phyloP scores from a whole-genome alignment of 2,113 vertebrate genomes.

The Hiodon tergisus region DNA sequence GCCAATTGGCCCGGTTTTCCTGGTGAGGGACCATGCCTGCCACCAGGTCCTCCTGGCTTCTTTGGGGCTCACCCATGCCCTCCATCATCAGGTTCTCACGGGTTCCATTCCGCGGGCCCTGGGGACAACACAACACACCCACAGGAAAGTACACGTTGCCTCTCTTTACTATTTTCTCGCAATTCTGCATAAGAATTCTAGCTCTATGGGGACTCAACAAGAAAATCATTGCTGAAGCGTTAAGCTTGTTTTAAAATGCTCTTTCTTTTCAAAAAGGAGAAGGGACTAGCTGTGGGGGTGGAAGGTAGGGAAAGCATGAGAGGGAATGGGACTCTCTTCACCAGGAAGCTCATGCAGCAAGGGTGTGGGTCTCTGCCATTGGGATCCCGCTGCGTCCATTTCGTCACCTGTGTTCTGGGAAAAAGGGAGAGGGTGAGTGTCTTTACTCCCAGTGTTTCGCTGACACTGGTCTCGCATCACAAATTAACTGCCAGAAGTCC shows the following conservation, averaged over 20 bases:
- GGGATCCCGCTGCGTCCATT: not conserved
- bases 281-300: too few species aligned
- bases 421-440: not conserved
- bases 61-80: slow-evolving; percentile 2
- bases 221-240: too few species aligned
- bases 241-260: too few species aligned
- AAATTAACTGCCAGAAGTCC: too few species aligned
- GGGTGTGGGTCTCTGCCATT: not conserved
- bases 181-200: not conserved
- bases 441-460: not conserved
- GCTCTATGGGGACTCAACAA: too few species aligned
- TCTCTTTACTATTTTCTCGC: not conserved
- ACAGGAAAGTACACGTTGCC: not conserved
- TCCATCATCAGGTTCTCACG: slow-evolving; percentile 17
- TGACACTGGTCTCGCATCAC: too few species aligned
- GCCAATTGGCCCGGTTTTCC: slow-evolving; percentile 3
- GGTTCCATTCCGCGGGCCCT: slow-evolving; percentile 31
- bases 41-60: slow-evolving; percentile 37
- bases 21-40: slow-evolving; percentile 4
- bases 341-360: not conserved
- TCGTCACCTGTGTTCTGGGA: slow-evolving; percentile 35
- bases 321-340: too few species aligned
- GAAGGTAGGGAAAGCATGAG: too few species aligned
- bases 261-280: too few species aligned
- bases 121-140: not conserved